Evolutionary conservation across 2,797 vertebrate species (phyloP), one percentile per base, ranked within the genome.

Genomic region (Manis crassicaudata): DNA sequence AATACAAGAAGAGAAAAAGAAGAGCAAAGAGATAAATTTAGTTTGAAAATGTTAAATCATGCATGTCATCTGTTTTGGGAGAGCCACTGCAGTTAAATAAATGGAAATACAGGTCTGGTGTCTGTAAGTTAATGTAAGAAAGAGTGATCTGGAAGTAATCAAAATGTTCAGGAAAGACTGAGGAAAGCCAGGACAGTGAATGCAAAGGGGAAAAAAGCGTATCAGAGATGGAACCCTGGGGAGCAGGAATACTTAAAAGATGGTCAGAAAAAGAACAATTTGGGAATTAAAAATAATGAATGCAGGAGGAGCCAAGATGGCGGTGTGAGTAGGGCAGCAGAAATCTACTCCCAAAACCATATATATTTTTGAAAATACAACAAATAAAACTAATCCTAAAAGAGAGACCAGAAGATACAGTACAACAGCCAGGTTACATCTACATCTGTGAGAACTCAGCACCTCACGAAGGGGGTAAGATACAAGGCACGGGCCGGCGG

Each of bases 211-310:
- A 68, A 72, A 93, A 94, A 92, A 81, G 76, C 14, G 13, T 35
- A 32, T 85, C 68, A 88, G 73, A 95, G 46, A 92, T 81, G 35
- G 68, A 94, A 94, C 9, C 16, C n/a, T 88, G 11, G 25, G 67
- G 37, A 35, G 82, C 0, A 81, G 77, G 67, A 85, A 29, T 40
- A 93, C 70, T 96, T 93, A 85, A 91, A 91, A 79, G 16, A 76
- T 84, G n/a, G 70, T 84, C 54, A 86, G 68, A 72, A 92, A 90
- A 94, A 84, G 62, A 86, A 92, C 54, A 92, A 94, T 84, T 60
- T 83, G 46, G 37, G 43, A 35, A 90, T 94, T 90, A 95, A 81
- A 95, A 95, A 92, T 76, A 95, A 81, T 35, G 20, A 95, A 89
- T n/a, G 27, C 13, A 81, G 37, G 37, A 40, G 37, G 37, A 40